Evolutionary conservation across 2,888 invertebrate species (phyloP), one percentile per base, ranked within the genome.

Genomic region (Liposcelis brunnea): DNA sequence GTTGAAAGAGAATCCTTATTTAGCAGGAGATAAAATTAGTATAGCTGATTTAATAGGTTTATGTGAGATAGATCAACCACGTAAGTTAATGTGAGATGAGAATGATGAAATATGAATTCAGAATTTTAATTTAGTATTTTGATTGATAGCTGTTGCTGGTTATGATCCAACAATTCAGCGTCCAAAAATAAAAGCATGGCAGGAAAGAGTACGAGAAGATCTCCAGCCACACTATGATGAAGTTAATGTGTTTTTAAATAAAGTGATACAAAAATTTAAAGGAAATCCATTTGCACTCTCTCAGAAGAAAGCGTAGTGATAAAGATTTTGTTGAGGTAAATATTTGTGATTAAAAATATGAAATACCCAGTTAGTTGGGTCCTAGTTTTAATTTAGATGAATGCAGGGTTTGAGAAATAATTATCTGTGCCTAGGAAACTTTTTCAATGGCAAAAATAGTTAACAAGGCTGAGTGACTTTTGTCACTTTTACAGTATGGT

Each of bases 41-140:
- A 56, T 66, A 33, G 65, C 67, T 21, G 67, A 67, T 53, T 52
- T 67, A 33, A 50, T 66, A 26, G 62, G 61, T 16, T 58, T 57
- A 14, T 63, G 63, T 50, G 67, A 67, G 54, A 48, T 67, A 14
- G 63, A 66, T 42, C 65, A 66, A 52, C 58, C 65, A 33, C 55
- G 62, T 62, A 50, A 55, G 55, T 53, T n/a, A n/a, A n/a, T n/a
- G n/a, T n/a, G n/a, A n/a, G n/a, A n/a, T n/a, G n/a, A n/a, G n/a
- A n/a, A n/a, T n/a, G n/a, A n/a, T n/a, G n/a, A n/a, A n/a, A n/a
- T n/a, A n/a, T n/a, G n/a, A n/a, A n/a, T n/a, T n/a, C n/a, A n/a
- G n/a, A n/a, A n/a, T 26, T 33, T 32, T 15, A 34, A 47, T 45
- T 34, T 54, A n/a, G n/a, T n/a, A 42, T 43, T 43, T 26, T 26